Evolutionary conservation across 2,888 invertebrate species (phyloP), one percentile per base, ranked within the genome.

Genomic region (Ophioninae sp.): DNA sequence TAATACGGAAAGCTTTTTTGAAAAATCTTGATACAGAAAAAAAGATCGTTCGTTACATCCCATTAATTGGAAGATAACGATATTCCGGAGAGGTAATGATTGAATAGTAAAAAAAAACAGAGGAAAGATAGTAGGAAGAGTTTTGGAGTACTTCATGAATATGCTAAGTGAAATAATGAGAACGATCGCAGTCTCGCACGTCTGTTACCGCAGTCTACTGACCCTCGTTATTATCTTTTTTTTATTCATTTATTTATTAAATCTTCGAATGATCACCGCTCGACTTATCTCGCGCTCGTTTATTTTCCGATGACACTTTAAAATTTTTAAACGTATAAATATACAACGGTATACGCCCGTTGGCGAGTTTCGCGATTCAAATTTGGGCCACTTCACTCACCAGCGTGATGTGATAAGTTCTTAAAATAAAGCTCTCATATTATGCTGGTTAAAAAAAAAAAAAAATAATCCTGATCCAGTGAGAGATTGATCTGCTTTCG

Each of bases 211-310:
- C 58, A 23, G 13, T 68, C 72, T 30, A 23, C 68, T 56, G 41
- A 30, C 22, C 67, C 67, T 83, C 77, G 59, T 83, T 82, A 64
- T 59, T 41, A 51, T n/a, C n/a, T 68, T 69, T 64, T 75, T 44
- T 61, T 73, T 80, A 83, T 83, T 83, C 73, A 79, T 83, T 67
- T 67, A 69, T 65, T 64, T 63, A 51, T 51, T 51, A 17, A 51
- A 51, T 17, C 6, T 51, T 17, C 51, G 51, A 51, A 17, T 17
- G 51, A 51, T 51, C 13, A 13, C 13, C 17, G 51, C 13, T 51
- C 5, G 51, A 51, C 51, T 51, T 51, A 51, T 51, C 51, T 51
- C 51, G 13, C 51, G 5, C 51, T 51, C 51, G 17, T 51, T 51
- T 51, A 51, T 51, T 51, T 51, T 13, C 17, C 51, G 51, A 51